A percentile compares a stretch with the other conserved stretches of the same genome.
phyloP scores from a whole-genome alignment of 2,888 invertebrate species.

The Polydrusus cervinus region DNA sequence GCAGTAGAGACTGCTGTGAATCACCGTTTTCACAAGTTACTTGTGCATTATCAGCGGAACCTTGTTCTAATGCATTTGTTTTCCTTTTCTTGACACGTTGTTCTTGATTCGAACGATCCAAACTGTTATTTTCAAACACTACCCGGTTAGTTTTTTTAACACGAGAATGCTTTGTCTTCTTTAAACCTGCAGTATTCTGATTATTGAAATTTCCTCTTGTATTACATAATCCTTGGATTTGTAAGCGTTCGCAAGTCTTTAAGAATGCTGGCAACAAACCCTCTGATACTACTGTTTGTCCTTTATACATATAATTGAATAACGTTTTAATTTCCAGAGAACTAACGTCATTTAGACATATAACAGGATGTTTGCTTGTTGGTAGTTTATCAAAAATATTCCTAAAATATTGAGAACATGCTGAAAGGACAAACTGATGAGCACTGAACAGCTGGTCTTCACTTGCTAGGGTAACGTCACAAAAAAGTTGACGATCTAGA shows the following conservation, averaged over 20 bases:
- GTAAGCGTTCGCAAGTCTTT: constrained; percentile 29
- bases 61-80: neutral
- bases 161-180: neutral
- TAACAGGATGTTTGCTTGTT: constrained; percentile 3
- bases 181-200: neutral
- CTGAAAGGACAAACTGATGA: constrained; percentile 33
- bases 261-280: constrained; percentile 18
- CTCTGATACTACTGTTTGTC: constrained; percentile 16
- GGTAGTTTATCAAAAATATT: constrained; percentile 25
- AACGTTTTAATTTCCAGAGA: constrained; percentile 25
- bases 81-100: neutral
- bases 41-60: neutral
- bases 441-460: constrained; percentile 24
- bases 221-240: constrained; percentile 31
- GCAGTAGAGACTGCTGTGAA: neutral
- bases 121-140: neutral
- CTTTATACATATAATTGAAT: constrained; percentile 34
- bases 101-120: neutral
- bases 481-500: constrained; percentile 14
- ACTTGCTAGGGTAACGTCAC: constrained; percentile 32
- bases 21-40: neutral
- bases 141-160: neutral
- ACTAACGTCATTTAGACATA: constrained; percentile 20
- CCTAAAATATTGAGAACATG: constrained; percentile 35
- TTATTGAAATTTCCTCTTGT: neutral